Conservation (phyloP, 2,888 invertebrate species). For the Byasa hedistus region DNA sequence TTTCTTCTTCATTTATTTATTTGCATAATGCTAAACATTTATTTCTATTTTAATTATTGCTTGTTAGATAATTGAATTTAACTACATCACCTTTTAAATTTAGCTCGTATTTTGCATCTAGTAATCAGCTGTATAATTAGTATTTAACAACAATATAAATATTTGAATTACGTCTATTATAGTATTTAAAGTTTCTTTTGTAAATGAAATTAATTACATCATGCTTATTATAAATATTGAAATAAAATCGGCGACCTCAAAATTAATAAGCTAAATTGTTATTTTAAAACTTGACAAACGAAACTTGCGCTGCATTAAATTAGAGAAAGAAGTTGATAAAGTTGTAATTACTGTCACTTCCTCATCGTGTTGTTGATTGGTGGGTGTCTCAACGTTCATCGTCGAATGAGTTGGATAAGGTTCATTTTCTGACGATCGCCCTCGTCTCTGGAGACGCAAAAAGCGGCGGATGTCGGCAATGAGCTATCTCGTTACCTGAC, state of each 20-base stretch:
- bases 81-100: no score
- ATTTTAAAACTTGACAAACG: slow-evolving; percentile 12
- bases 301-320: slow-evolving; percentile 14
- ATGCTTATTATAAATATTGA: background rate
- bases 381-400: background rate
- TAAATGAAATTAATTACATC: no score
- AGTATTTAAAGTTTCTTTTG: no score
- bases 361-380: background rate
- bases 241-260: background rate
- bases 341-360: slow-evolving; percentile 12
- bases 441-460: background rate
- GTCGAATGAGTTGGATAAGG: slow-evolving; percentile 6
- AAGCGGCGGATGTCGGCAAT: slow-evolving; percentile 23
- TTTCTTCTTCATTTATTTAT: no score
- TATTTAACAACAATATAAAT: no score
- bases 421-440: slow-evolving; percentile 8
- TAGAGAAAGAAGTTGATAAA: background rate
- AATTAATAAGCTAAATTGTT: background rate
- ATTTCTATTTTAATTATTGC: no score
- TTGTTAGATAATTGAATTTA: no score
- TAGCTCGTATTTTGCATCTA: no score
- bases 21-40: no score
- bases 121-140: no score
- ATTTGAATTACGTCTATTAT: no score
- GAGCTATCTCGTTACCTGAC: slow-evolving; percentile 19